Evolutionary conservation across 1,140 invertebrate species (phyloP), one percentile per base, ranked within the genome.

Genomic region (Arctopsyche grandis): DNA sequence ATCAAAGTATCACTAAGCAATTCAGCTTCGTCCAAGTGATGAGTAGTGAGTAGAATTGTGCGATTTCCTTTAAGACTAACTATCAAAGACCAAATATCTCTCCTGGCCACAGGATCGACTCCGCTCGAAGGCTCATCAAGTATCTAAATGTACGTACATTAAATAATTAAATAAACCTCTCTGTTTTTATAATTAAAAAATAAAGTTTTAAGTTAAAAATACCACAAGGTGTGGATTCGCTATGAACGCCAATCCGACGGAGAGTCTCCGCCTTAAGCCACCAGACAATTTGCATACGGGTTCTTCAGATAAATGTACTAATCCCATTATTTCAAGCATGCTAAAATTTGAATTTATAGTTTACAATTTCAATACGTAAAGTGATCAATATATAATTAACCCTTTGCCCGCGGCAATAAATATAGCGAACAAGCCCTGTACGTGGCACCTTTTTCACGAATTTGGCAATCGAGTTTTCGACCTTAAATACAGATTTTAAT

Each of bases 71-170:
- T 90, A 80, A 93, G 87, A 52, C 90, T 89, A 80, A 91, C 89
- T 79, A 95, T 92, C 70, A 95, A 89, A 52, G 92, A 90, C 94
- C 94, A 96, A 48, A 96, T 91, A 66, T 93, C 91, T 76, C 94
- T 91, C 9, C 86, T 81, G 16, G 94, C 93, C 12, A 93, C 92
- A 0, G 94, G 93, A 85, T 96, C 94, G 12, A 96, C 94, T 0
- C 94, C 94, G 69, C 93, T 92, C 7, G 93, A 94, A 1, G 94
- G 94, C 81, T 96, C 94, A 84, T 96, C 97, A 76, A 98, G 87
- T 79, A 97, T 94, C 80, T 81, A 26, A 14, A 77, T n/a, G n/a
- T n/a, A n/a, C n/a, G n/a, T n/a, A n/a, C n/a, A n/a, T n/a, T n/a
- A 52, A 22, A 12, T 60, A 60, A 3, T 60, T 60, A 21, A 52